Percentiles rank a stretch among this genome's conserved stretches.
Conservation (phyloP, 1,140 invertebrate genomes). For the Tetramorium alpestre region DNA sequence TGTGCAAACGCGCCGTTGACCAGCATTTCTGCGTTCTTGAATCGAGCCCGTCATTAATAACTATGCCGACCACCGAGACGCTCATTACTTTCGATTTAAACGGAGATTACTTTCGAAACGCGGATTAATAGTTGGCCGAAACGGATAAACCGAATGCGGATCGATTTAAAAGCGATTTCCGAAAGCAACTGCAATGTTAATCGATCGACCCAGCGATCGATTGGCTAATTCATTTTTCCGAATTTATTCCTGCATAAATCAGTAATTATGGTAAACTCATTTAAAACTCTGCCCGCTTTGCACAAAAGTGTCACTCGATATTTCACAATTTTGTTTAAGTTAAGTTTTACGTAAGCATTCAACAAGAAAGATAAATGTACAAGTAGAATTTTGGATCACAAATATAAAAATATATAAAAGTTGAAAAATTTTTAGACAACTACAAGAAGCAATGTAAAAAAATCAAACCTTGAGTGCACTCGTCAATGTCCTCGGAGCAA, state of each 20-base stretch:
- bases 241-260: conserved; percentile 26
- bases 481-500: conserved; percentile 97
- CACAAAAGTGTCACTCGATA: background rate
- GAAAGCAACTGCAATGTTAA: background rate
- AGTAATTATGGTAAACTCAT: background rate
- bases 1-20: conserved; percentile 48
- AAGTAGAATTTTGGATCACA: background rate
- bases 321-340: background rate
- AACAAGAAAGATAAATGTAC: too few species aligned
- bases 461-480: conserved; percentile 96
- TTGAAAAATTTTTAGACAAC: background rate
- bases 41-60: conserved; percentile 70
- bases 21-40: conserved; percentile 31
- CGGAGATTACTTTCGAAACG: conserved; percentile 58
- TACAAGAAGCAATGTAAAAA: background rate
- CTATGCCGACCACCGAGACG: conserved; percentile 32
- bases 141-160: background rate
- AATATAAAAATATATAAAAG: background rate
- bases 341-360: background rate
- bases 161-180: conserved; percentile 8
- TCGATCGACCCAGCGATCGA: conserved; percentile 1
- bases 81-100: conserved; percentile 59
- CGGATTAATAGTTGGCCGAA: conserved; percentile 49
- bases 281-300: background rate
- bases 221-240: background rate